phyloP scores from a whole-genome alignment of 2,888 invertebrate genomes.

The Hecatera dysodea region DNA sequence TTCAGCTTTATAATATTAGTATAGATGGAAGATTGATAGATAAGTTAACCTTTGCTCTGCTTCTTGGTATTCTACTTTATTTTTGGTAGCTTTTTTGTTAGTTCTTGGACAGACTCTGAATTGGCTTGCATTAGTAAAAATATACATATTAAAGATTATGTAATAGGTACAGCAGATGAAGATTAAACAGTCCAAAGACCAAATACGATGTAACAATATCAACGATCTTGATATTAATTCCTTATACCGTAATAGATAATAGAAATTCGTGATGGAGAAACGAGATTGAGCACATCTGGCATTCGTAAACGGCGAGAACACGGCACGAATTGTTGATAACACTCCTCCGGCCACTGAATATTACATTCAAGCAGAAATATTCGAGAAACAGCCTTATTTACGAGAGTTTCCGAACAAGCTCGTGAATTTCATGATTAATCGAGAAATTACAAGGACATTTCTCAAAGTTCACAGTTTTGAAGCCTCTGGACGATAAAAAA shows the following conservation, averaged over 20 bases:
- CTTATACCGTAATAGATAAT: slow-evolving; percentile 51
- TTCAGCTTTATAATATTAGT: no score
- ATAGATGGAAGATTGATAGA: slow-evolving; percentile 20
- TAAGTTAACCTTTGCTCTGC: slow-evolving; percentile 28
- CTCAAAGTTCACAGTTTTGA: slow-evolving; percentile 29
- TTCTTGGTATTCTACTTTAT: slow-evolving; percentile 41
- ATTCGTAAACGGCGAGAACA: slow-evolving; percentile 44
- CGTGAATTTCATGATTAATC: slow-evolving; percentile 46
- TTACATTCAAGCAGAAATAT: slow-evolving; percentile 61
- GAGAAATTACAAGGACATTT: slow-evolving; percentile 39
- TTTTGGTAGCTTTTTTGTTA: slow-evolving; percentile 28
- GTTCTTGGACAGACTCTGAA: neutral
- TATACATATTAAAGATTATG: neutral
- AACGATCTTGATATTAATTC: slow-evolving; percentile 43
- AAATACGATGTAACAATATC: slow-evolving; percentile 15
- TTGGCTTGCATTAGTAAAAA: neutral
- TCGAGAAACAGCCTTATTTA: slow-evolving; percentile 55
- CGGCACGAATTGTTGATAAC: slow-evolving; percentile 61
- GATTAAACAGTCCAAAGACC: slow-evolving; percentile 8
- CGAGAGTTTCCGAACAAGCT: slow-evolving; percentile 50
- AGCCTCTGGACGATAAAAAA: slow-evolving; percentile 20
- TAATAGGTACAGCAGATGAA: no score
- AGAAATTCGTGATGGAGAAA: slow-evolving; percentile 52
- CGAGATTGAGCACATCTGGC: slow-evolving; percentile 62
- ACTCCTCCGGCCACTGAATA: slow-evolving; percentile 52